Conservation (phyloP, 2,888 invertebrate genomes). For the Acrocyrtus sp. region DNA sequence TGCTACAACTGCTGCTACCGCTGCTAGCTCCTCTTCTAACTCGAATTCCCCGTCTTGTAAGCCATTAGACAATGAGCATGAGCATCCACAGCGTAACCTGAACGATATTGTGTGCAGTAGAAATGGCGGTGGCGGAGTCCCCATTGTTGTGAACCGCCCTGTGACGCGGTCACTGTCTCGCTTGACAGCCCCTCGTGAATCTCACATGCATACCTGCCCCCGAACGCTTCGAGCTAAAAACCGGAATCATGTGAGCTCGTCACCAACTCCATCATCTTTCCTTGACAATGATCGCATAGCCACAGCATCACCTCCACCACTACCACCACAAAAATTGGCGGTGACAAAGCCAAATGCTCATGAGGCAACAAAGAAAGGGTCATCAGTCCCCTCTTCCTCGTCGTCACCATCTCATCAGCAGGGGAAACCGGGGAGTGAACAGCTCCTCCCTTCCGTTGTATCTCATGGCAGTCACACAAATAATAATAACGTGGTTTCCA, state of each 20-base stretch:
- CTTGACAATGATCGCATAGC: slow-evolving; percentile 23
- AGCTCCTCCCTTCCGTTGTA: slow-evolving; percentile 34
- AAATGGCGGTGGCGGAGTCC: slow-evolving; percentile 43
- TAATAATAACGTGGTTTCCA: slow-evolving; percentile 31
- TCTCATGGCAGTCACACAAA: slow-evolving; percentile 41
- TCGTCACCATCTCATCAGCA: slow-evolving; percentile 9
- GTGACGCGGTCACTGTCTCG: slow-evolving; percentile 62
- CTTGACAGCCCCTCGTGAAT: slow-evolving; percentile 60
- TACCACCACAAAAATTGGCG: slow-evolving; percentile 25
- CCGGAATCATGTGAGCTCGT: slow-evolving; percentile 51
- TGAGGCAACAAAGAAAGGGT: slow-evolving; percentile 31
- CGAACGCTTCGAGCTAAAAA: slow-evolving; percentile 59
- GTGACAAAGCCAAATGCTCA: slow-evolving; percentile 16
- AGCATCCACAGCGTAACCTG: slow-evolving; percentile 57
- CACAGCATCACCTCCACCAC: slow-evolving; percentile 2
- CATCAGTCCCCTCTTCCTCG: slow-evolving; percentile 21
- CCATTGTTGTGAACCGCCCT: slow-evolving; percentile 54
- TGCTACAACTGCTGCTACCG: no score
- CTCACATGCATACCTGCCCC: slow-evolving; percentile 57
- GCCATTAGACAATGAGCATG: slow-evolving; percentile 52
- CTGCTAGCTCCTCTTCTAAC: slow-evolving; percentile 45
- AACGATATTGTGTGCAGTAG: slow-evolving; percentile 63
- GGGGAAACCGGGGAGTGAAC: slow-evolving; percentile 33
- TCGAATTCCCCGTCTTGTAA: slow-evolving; percentile 39
- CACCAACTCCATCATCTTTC: slow-evolving; percentile 30